Evolutionary conservation across 2,113 vertebrate species (phyloP).

Genomic region (Typhlomys cinereus): DNA sequence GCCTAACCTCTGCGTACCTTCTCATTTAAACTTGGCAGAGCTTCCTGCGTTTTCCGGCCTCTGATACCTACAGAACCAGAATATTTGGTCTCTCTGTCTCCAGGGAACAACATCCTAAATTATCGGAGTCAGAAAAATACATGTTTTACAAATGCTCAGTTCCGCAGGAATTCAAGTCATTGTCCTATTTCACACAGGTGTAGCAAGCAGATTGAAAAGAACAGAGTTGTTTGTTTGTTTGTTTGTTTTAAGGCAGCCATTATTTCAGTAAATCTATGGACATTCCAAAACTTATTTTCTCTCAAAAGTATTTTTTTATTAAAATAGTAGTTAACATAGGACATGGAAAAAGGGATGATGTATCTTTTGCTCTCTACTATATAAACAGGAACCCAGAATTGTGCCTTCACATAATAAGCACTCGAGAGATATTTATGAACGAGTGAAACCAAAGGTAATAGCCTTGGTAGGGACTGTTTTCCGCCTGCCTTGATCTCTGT

Average conservation of each 20-base stretch:
- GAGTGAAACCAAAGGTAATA: background rate
- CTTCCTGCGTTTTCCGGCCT: constrained; percentile 84
- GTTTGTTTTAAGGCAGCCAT: background rate
- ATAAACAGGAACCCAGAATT: constrained; percentile 12
- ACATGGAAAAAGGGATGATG: background rate
- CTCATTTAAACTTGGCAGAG: constrained; percentile 85
- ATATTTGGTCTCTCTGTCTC: constrained; percentile 83
- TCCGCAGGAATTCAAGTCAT: background rate
- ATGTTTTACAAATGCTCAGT: constrained; percentile 64
- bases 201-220: background rate
- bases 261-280: constrained; percentile 32
- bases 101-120: constrained; percentile 83
- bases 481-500: background rate
- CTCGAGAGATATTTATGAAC: background rate
- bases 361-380: background rate
- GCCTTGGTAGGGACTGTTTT: background rate
- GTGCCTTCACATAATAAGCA: background rate
- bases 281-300: constrained; percentile 19
- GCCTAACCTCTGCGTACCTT: constrained; percentile 20
- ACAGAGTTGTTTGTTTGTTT: background rate
- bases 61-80: constrained; percentile 81
- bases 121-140: constrained; percentile 87
- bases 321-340: background rate
- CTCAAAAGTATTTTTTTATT: background rate
- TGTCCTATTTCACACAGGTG: background rate